Evolutionary conservation across 2,113 vertebrate genomes (phyloP).

Genomic region (Furnarius figulus): DNA sequence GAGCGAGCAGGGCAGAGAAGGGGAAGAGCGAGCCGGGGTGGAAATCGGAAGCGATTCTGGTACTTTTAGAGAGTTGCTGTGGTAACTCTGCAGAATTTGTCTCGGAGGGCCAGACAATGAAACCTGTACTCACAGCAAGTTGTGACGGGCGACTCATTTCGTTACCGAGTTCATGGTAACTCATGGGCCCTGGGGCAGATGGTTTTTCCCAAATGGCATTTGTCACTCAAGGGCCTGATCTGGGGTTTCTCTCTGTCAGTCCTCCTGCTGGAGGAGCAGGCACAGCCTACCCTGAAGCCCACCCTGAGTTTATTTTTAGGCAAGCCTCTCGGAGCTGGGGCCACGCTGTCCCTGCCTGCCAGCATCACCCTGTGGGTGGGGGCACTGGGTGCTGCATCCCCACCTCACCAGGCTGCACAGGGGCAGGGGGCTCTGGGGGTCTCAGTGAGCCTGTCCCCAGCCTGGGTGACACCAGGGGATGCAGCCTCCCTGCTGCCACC

Average conservation of each 20-base stretch:
- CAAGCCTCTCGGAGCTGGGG: not conserved
- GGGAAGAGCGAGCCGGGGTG: conserved; percentile 17
- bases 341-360: not conserved
- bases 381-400: not conserved
- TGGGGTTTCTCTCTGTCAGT: not conserved
- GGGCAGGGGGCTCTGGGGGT: not conserved
- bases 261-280: not conserved
- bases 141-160: conserved; percentile 46
- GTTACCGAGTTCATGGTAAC: not conserved
- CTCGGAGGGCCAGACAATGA: conserved; percentile 41
- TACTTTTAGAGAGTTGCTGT: conserved; percentile 55
- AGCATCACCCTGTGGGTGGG: not conserved
- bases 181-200: not conserved
- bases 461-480: not conserved
- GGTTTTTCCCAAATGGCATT: conserved; percentile 41
- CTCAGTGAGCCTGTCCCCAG: not conserved
- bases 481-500: not conserved
- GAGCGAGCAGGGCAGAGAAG: not conserved
- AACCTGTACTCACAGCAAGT: conserved; percentile 50
- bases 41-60: conserved; percentile 62
- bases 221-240: conserved; percentile 18
- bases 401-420: not conserved
- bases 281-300: not conserved
- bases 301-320: conserved; percentile 44
- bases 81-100: conserved; percentile 53